phyloP scores from a whole-genome alignment of 2,113 vertebrate species.

The Lota lota region DNA sequence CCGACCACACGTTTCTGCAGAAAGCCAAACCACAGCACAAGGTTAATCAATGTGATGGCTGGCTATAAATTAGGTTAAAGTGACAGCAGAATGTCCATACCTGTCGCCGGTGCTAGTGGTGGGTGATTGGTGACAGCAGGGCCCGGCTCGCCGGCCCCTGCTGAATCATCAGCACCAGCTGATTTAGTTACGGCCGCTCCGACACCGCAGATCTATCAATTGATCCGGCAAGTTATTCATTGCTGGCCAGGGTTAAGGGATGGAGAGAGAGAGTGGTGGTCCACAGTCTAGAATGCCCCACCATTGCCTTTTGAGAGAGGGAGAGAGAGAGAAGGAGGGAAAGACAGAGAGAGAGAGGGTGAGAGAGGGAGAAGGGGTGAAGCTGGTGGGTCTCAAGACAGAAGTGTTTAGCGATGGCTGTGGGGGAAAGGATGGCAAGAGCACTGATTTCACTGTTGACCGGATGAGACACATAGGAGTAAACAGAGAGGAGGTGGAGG shows the following conservation, averaged over 20 bases:
- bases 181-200: constrained; percentile 63
- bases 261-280: too few species aligned
- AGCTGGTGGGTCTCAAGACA: too few species aligned
- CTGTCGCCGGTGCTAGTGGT: constrained; percentile 66
- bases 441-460: constrained; percentile 68
- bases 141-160: constrained; percentile 64
- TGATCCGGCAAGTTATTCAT: constrained; percentile 60
- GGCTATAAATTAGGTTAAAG: constrained; percentile 73
- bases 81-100: constrained; percentile 73
- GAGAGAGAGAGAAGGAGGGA: too few species aligned
- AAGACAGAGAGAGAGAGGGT: background rate
- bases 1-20: constrained; percentile 53
- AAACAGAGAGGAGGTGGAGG: constrained; percentile 43
- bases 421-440: constrained; percentile 59
- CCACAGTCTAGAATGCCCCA: too few species aligned
- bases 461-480: constrained; percentile 58
- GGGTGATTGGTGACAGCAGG: constrained; percentile 73
- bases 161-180: constrained; percentile 73
- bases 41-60: constrained; percentile 78
- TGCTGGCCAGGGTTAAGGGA: constrained; percentile 64
- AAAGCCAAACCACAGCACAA: constrained; percentile 65
- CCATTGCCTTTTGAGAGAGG: too few species aligned
- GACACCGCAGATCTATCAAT: constrained; percentile 70
- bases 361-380: constrained; percentile 7
- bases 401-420: constrained; percentile 49